Evolutionary conservation across 2,888 invertebrate genomes (phyloP), one percentile per base, ranked within the genome.

Genomic region (Idaea aversata): DNA sequence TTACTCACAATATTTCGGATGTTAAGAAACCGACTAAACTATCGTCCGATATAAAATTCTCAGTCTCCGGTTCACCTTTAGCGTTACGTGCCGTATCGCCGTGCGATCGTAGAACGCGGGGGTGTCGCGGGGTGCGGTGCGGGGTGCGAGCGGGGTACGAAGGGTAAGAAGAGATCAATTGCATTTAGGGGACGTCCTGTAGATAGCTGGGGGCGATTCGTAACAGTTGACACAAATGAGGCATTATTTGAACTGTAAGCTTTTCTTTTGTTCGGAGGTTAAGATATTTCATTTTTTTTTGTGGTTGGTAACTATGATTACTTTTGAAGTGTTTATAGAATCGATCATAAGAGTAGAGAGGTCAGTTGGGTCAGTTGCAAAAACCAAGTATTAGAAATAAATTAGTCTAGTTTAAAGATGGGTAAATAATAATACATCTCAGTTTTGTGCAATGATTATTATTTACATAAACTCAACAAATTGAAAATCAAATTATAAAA

Each of bases 121-220:
- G 58, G 16, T 7, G 58, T 15, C 5, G 15, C 58, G 15, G n/a
- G 15, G 58, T 16, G 47, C 58, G 58, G 16, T 15, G 58, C 1
- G 4, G 15, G 58, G 57, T 57, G 57, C 57, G 57, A 15, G 57
- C 7, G 7, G 7, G 10, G 57, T 7, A 57, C 10, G 25, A 25
- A 25, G 25, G 25, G 25, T 25, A 25, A 25, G 25, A 25, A 57
- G 68, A 67, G 73, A 73, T 72, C 73, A 72, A 73, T 73, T 70
- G 70, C 72, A 69, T 70, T 72, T 72, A 65, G 70, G 72, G 70
- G 66, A 68, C 47, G 47, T 47, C 47, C 47, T 47, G 47, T 6
- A 47, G 47, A 47, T 47, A 47, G 47, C 47, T 47, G 47, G 36
- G 36, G 36, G 36, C 7, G 47, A 47, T 47, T 47, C 47, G 10